Conservation (phyloP, 1,140 invertebrate species). For the Drosophila bocqueti region DNA sequence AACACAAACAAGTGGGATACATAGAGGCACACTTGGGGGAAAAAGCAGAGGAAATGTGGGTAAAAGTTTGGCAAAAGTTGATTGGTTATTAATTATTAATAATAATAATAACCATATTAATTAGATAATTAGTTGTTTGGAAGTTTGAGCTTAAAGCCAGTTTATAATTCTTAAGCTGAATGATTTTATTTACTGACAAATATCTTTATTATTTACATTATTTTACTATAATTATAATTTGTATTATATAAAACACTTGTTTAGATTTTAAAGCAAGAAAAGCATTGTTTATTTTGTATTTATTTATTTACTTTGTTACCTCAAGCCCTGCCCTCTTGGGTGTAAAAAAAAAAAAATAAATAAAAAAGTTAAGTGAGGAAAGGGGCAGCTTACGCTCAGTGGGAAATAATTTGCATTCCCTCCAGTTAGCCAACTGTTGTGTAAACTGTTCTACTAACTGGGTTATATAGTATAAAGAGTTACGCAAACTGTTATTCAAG, state of each 20-base stretch:
- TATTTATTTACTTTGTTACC: slow-evolving; percentile 19
- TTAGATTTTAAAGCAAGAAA: neutral
- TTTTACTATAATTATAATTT: neutral
- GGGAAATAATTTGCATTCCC: slow-evolving; percentile 12
- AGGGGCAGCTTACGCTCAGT: slow-evolving; percentile 4
- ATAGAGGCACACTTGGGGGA: neutral
- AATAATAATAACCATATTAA: too few species aligned
- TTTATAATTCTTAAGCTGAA: neutral
- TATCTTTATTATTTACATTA: neutral
- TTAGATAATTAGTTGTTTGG: too few species aligned
- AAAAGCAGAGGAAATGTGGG: neutral
- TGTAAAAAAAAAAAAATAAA: neutral
- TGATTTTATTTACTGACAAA: neutral
- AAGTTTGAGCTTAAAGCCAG: neutral
- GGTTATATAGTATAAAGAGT: slow-evolving; percentile 21
- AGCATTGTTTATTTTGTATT: slow-evolving; percentile 1
- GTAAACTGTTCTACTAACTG: slow-evolving; percentile 39
- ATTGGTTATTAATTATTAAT: neutral
- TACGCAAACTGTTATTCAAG: slow-evolving; percentile 30
- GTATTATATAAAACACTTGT: slow-evolving; percentile 1
- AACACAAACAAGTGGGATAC: neutral
- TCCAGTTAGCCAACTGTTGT: slow-evolving; percentile 42
- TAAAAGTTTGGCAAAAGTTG: neutral
- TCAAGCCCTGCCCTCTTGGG: neutral
- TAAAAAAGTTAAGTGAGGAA: neutral